These are phyloP conservation scores for Temnothorax longispinosus DNA, from an alignment of 1,140 invertebrate genomes.

Conservation along the genomic window DNA sequence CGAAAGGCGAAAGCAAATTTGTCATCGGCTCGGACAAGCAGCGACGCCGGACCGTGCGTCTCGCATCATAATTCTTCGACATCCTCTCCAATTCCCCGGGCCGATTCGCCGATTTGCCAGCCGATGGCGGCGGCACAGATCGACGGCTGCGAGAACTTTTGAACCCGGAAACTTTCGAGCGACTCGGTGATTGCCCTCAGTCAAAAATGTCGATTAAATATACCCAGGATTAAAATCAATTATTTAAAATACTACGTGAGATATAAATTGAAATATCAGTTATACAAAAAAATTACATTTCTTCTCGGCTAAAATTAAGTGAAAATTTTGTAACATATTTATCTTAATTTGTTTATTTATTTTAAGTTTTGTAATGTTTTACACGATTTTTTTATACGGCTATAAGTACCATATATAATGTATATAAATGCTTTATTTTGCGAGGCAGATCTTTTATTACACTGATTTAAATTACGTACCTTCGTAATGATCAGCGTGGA, in stretches of 20 bases:
- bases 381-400: not conserved
- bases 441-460: not conserved
- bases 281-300: not conserved
- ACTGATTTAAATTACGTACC: not conserved
- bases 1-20: constrained; percentile 71
- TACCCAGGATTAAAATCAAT: not conserved
- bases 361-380: not conserved
- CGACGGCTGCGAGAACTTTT: constrained; percentile 42
- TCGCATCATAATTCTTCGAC: constrained; percentile 69
- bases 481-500: constrained; percentile 21
- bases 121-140: constrained; percentile 29
- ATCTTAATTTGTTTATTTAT: not conserved
- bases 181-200: constrained; percentile 8
- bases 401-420: not conserved
- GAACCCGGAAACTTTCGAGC: constrained; percentile 25
- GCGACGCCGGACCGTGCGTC: constrained; percentile 47
- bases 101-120: constrained; percentile 51
- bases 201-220: constrained; percentile 1
- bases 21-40: constrained; percentile 67
- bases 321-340: not conserved
- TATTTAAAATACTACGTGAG: not conserved
- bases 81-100: constrained; percentile 61
- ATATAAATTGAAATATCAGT: not conserved
- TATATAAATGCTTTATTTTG: not conserved
- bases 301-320: not conserved